A percentile compares a stretch with the other conserved stretches of the same genome.
Conservation (phyloP, 2,888 invertebrate species). For the Drosophila paranaensis region DNA sequence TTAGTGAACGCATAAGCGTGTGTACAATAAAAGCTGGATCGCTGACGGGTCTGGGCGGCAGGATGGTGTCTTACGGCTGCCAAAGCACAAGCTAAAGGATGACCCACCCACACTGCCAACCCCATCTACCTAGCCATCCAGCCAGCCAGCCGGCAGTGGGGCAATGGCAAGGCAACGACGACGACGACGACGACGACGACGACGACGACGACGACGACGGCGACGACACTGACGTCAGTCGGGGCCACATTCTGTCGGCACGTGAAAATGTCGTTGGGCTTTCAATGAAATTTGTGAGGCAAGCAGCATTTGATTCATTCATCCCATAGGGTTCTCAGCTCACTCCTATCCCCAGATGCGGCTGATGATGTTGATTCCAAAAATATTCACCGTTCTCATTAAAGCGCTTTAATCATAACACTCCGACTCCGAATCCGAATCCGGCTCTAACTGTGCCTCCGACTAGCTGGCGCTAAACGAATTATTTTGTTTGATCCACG, state of each 20-base stretch:
- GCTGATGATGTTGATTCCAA: conserved; percentile 14
- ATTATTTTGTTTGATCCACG: conserved; percentile 8
- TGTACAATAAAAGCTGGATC: conserved; percentile 63
- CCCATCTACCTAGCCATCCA: neutral
- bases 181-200: conserved; percentile 7
- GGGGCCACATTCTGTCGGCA: conserved; percentile 35
- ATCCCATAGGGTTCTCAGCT: conserved; percentile 7
- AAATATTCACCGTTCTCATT: conserved; percentile 18
- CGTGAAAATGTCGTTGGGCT: conserved; percentile 57
- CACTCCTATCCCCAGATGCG: conserved; percentile 9
- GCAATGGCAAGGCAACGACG: conserved; percentile 38
- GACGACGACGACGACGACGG: conserved; percentile 7
- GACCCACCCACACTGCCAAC: conserved; percentile 19
- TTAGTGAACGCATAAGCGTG: conserved; percentile 88
- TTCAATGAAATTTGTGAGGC: conserved; percentile 38
- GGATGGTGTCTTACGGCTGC: conserved; percentile 23
- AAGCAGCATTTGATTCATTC: conserved; percentile 26
- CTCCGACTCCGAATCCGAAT: neutral
- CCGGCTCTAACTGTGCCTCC: neutral
- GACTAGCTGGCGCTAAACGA: neutral
- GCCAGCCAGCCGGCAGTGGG: conserved; percentile 18
- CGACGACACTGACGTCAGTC: conserved; percentile 42
- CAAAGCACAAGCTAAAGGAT: conserved; percentile 40
- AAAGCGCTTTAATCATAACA: conserved; percentile 11
- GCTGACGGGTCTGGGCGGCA: conserved; percentile 22